These are phyloP conservation scores for Chesias legatella DNA, from an alignment of 2,888 invertebrate species.

Conservation along the genomic window DNA sequence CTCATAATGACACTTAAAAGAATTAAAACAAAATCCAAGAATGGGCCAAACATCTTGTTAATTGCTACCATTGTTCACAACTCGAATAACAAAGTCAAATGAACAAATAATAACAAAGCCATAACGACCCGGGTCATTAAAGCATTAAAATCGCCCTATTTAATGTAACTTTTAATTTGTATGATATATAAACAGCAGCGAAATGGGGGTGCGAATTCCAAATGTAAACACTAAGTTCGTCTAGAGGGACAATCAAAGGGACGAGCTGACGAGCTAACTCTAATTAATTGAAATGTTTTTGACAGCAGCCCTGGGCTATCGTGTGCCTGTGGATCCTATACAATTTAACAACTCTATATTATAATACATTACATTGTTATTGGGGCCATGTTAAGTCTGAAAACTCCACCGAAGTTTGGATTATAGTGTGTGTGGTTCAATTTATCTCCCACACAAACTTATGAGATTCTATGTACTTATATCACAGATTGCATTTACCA, in stretches of 20 bases:
- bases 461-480: too few relatives aligned
- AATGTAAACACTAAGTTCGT: conserved; percentile 56
- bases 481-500: too few relatives aligned
- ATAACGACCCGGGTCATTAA: conserved; percentile 19
- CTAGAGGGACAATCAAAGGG: conserved; percentile 52
- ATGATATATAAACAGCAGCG: conserved; percentile 35
- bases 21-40: conserved; percentile 5
- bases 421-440: too few relatives aligned
- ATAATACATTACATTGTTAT: neutral
- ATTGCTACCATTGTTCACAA: conserved; percentile 37
- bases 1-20: conserved; percentile 8
- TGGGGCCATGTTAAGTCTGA: too few relatives aligned
- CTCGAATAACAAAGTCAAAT: conserved; percentile 38
- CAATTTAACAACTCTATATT: conserved; percentile 26
- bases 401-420: too few relatives aligned
- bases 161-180: conserved; percentile 38
- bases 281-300: conserved; percentile 63
- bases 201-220: conserved; percentile 46
- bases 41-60: conserved; percentile 27
- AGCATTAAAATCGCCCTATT: conserved; percentile 32
- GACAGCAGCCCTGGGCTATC: conserved; percentile 39
- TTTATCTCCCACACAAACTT: too few relatives aligned
- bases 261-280: conserved; percentile 42
- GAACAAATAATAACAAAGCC: conserved; percentile 35
- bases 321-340: conserved; percentile 30